Evolutionary conservation across 30 jellyfish, hydroid and myxozoan species (phyloP).

Genomic region (Aurelia aurita complex sp. Pacific): DNA sequence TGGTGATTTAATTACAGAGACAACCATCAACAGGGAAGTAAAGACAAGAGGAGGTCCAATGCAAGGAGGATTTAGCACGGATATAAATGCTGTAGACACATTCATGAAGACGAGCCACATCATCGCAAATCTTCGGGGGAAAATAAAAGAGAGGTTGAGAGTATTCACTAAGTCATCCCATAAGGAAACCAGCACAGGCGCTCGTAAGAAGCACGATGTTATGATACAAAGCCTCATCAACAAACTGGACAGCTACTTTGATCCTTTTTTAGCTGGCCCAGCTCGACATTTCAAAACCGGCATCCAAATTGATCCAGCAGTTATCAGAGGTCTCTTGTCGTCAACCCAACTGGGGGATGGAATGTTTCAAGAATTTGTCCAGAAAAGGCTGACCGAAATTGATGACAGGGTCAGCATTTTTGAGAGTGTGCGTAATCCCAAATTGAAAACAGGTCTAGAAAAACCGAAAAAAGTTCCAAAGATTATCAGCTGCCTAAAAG

Average conservation of each 20-base stretch:
- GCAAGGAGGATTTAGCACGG: no score
- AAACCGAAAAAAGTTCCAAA: slow-evolving; percentile 34
- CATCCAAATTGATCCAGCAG: slow-evolving; percentile 27
- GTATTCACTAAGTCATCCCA: slow-evolving; percentile 25
- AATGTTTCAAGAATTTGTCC: slow-evolving; percentile 27
- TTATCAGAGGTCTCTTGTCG: slow-evolving; percentile 18
- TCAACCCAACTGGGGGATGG: slow-evolving; percentile 28
- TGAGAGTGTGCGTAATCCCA: slow-evolving; percentile 18
- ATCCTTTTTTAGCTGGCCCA: neutral
- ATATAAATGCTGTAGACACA: no score
- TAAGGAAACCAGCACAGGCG: slow-evolving; percentile 37
- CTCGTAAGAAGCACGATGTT: slow-evolving; percentile 41
- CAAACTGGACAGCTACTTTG: neutral
- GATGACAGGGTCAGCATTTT: slow-evolving; percentile 26
- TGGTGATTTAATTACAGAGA: slow-evolving; percentile 66
- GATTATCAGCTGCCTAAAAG: slow-evolving; percentile 21
- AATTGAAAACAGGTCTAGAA: slow-evolving; percentile 40
- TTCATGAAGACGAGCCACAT: no score
- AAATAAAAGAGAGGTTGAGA: slow-evolving; percentile 17
- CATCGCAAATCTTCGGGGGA: neutral
- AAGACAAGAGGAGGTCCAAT: slow-evolving; percentile 2
- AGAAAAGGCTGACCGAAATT: slow-evolving; percentile 23
- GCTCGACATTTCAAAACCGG: slow-evolving; percentile 39
- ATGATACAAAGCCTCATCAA: slow-evolving; percentile 3
- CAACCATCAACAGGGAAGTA: slow-evolving; percentile 56